Conservation (phyloP, 1,140 invertebrate species). For the Drosophila nannoptera region DNA sequence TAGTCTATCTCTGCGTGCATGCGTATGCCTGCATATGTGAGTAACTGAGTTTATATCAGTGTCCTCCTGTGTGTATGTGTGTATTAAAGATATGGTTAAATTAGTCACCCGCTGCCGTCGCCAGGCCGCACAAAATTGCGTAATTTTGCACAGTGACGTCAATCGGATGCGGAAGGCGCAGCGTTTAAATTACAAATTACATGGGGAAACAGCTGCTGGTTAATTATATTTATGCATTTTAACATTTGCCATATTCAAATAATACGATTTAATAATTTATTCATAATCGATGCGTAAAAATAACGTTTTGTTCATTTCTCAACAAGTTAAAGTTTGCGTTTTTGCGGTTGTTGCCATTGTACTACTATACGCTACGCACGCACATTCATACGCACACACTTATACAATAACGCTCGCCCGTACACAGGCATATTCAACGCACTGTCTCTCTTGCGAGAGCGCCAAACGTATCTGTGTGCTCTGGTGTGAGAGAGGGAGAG, state of each 20-base stretch:
- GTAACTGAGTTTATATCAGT: background rate
- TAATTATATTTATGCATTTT: conserved; percentile 2
- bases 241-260: background rate
- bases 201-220: background rate
- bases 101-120: conserved; percentile 49
- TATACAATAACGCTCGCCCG: background rate
- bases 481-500: conserved; percentile 16
- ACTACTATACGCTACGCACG: conserved; percentile 27
- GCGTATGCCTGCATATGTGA: background rate
- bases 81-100: conserved; percentile 61
- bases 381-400: conserved; percentile 23
- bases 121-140: conserved; percentile 52
- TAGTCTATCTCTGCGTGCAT: conserved; percentile 2
- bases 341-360: conserved; percentile 44
- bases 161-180: conserved; percentile 34
- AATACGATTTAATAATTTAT: background rate
- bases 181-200: conserved; percentile 7
- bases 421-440: conserved; percentile 22
- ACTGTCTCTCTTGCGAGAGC: conserved; percentile 33
- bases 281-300: conserved; percentile 7
- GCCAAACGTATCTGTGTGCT: conserved; percentile 11
- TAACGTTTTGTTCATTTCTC: conserved; percentile 23
- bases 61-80: conserved; percentile 13
- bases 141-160: conserved; percentile 61
- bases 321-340: conserved; percentile 40